phyloP scores from a whole-genome alignment of 2,797 vertebrate species.

The Sebastolobus alascanus region DNA sequence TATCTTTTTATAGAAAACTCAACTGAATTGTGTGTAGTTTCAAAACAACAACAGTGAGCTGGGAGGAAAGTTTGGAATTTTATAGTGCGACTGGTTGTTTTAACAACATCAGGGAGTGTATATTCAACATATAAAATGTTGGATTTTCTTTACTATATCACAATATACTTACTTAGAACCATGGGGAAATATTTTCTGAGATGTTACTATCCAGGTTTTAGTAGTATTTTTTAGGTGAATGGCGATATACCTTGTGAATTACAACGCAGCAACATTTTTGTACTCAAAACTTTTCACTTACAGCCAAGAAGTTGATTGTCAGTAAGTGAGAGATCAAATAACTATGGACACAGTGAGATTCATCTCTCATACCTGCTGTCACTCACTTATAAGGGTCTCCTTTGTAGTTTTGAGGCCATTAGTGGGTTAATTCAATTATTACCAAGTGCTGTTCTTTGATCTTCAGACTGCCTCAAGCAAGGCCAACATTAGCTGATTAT shows the following conservation, averaged over 20 bases:
- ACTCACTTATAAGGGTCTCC: not conserved
- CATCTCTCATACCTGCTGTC: not conserved
- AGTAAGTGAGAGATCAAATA: not conserved
- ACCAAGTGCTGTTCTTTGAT: constrained; percentile 11
- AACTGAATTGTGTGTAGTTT: constrained; percentile 7
- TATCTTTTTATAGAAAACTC: constrained; percentile 52
- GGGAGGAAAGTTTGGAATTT: not conserved
- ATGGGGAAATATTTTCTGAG: not conserved
- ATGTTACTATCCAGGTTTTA: not conserved
- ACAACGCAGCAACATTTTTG: not conserved
- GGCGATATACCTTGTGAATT: not conserved
- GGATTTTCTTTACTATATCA: not conserved
- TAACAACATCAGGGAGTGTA: not conserved
- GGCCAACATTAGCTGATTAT: not conserved
- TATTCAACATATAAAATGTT: not conserved
- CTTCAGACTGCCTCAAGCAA: not conserved
- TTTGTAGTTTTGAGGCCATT: not conserved
- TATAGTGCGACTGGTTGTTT: not conserved
- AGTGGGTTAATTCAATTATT: not conserved
- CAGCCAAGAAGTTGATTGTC: not conserved
- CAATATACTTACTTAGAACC: not conserved
- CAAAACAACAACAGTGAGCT: not conserved
- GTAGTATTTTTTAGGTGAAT: not conserved
- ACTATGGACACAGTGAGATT: not conserved
- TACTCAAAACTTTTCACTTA: not conserved